Evolutionary conservation across 2,797 vertebrate species (phyloP), one percentile per base, ranked within the genome.

Genomic region (Muscicapa striata): DNA sequence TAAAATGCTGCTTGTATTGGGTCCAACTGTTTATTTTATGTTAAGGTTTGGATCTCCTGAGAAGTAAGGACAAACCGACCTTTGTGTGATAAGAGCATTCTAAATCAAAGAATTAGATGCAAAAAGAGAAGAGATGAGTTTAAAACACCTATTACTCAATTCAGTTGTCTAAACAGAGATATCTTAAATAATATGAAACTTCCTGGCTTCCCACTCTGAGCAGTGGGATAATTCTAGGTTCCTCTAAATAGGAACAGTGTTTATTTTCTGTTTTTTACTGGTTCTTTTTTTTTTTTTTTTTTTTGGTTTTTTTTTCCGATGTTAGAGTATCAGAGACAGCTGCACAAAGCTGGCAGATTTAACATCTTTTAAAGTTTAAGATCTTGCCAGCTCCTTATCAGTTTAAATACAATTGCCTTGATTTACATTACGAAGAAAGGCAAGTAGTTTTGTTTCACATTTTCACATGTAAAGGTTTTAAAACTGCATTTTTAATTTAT

Each of bases 351-450:
- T 72, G 54, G 22, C 29, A 75, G 48, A 26, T 77, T 92, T 93
- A 76, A 32, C 21, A 64, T 4, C 3, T 72, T 82, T 64, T 85
- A 87, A 57, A 95, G 83, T 95, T 88, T 68, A 94, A 86, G 70
- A 76, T 41, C 32, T 89, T 83, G 34, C 14, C 68, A 46, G 3
- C 20, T 87, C 38, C 63, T 89, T 90, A 87, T 92, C 68, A 34
- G 30, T 67, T 69, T 15, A 41, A 43, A 54, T 78, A 21, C 24
- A 84, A 80, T 85, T 78, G 11, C 23, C 51, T 68, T 89, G 45
- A 68, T 87, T 89, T 85, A 69, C 29, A 41, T 77, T 64, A 86
- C 67, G 43, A 76, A 40, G 27, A 57, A 57, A 74, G 68, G 52
- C 15, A 78, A 75, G 30, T 14, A 68, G 2, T 43, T 82, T 81